phyloP scores from a whole-genome alignment of 2,888 invertebrate species.

The Harpalus rufipes region DNA sequence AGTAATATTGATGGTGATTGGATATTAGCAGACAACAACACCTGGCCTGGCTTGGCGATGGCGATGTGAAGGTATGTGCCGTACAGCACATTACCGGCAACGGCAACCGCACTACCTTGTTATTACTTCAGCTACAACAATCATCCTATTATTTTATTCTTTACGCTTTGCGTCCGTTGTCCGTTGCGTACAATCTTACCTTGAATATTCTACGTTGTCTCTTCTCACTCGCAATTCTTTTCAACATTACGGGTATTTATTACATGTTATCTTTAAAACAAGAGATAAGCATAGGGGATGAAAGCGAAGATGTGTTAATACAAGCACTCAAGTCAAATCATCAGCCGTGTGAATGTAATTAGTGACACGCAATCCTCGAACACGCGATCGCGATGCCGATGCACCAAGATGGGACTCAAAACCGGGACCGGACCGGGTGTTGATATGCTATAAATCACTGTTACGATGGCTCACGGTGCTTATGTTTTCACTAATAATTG shows the following conservation, averaged over 20 bases:
- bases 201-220: too few species aligned
- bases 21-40: constrained; percentile 40
- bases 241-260: constrained; percentile 9
- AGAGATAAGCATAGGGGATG: constrained; percentile 49
- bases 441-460: constrained; percentile 4
- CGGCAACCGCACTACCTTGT: constrained; percentile 44
- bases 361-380: constrained; percentile 38
- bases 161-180: background rate
- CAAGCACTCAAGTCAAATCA: constrained; percentile 43
- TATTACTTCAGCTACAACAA: constrained; percentile 17
- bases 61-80: background rate
- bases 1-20: constrained; percentile 51
- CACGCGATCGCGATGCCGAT: constrained; percentile 43
- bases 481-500: constrained; percentile 39
- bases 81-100: constrained; percentile 1
- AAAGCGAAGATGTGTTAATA: constrained; percentile 55
- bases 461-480: constrained; percentile 9
- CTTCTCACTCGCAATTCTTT: too few species aligned
- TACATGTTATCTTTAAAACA: constrained; percentile 30
- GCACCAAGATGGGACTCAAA: background rate
- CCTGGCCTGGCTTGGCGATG: background rate
- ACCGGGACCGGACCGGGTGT: background rate
- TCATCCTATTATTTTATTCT: constrained; percentile 6
- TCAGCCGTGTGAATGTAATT: constrained; percentile 56
- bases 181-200: too few species aligned